phyloP scores from a whole-genome alignment of 2,113 vertebrate genomes.

The Bostrychus sinensis region DNA sequence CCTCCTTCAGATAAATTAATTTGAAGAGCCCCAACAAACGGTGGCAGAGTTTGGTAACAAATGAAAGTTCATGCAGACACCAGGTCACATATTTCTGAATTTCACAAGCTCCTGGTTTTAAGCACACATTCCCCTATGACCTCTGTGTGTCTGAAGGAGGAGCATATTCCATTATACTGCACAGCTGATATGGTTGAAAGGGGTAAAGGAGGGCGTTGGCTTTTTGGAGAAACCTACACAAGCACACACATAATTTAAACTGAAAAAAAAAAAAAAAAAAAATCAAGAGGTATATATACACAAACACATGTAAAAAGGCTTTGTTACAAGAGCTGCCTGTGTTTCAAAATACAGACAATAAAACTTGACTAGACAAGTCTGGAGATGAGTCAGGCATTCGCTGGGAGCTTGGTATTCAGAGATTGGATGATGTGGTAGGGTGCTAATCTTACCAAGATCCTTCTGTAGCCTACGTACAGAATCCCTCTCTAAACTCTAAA shows the following conservation, averaged over 20 bases:
- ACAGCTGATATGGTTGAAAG: not conserved
- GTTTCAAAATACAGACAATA: constrained; percentile 22
- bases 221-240: not conserved
- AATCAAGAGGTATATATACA: too few relatives aligned
- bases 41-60: too few relatives aligned
- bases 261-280: not conserved
- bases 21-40: too few relatives aligned
- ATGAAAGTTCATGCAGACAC: too few relatives aligned
- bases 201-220: constrained; percentile 19
- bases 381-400: constrained; percentile 33
- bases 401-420: constrained; percentile 13
- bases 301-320: not conserved
- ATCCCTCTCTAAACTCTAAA: constrained; percentile 25
- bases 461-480: constrained; percentile 4
- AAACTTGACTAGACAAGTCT: constrained; percentile 60
- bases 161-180: not conserved
- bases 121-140: not conserved
- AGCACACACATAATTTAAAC: not conserved
- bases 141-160: not conserved
- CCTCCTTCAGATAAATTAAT: too few relatives aligned
- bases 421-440: constrained; percentile 8
- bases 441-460: constrained; percentile 39
- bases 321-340: not conserved
- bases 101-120: too few relatives aligned
- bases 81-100: too few relatives aligned